Evolutionary conservation across 2,888 invertebrate species (phyloP).

Genomic region (Lithodes maja): DNA sequence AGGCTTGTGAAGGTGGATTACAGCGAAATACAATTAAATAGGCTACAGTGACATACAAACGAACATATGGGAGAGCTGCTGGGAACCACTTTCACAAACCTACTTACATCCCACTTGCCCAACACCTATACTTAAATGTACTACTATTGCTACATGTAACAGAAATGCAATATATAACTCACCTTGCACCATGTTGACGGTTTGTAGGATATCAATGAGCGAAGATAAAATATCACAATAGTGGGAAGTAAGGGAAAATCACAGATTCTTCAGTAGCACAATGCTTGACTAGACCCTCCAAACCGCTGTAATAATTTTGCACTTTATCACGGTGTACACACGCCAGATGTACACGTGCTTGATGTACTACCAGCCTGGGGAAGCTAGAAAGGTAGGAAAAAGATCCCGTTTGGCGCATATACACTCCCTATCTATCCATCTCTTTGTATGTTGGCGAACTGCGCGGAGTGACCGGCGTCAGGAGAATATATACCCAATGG

Average conservation of each 20-base stretch:
- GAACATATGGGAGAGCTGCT: background rate
- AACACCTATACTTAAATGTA: background rate
- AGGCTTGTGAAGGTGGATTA: background rate
- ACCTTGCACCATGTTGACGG: slow-evolving; percentile 70
- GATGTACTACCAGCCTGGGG: slow-evolving; percentile 64
- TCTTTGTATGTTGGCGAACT: slow-evolving; percentile 68
- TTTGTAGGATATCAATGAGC: slow-evolving; percentile 68
- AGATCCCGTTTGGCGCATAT: slow-evolving; percentile 64
- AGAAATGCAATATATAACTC: slow-evolving; percentile 8
- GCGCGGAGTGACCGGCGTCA: slow-evolving; percentile 33
- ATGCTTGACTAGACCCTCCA: slow-evolving; percentile 66
- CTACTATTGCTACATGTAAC: background rate
- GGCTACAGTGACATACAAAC: background rate
- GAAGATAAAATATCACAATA: slow-evolving; percentile 69
- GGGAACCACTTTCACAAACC: slow-evolving; percentile 25
- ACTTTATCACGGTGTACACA: slow-evolving; percentile 56
- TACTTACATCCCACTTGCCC: slow-evolving; percentile 28
- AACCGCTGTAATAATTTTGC: slow-evolving; percentile 56
- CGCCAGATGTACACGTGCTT: slow-evolving; percentile 54
- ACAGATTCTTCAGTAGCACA: slow-evolving; percentile 68
- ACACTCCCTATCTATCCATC: slow-evolving; percentile 67
- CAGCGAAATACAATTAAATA: background rate
- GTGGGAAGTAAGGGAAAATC: slow-evolving; percentile 58
- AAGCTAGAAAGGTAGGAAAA: slow-evolving; percentile 68
- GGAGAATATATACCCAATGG: slow-evolving; percentile 19